Conservation (phyloP, 2,113 vertebrate genomes). For the Lepus americanus region DNA sequence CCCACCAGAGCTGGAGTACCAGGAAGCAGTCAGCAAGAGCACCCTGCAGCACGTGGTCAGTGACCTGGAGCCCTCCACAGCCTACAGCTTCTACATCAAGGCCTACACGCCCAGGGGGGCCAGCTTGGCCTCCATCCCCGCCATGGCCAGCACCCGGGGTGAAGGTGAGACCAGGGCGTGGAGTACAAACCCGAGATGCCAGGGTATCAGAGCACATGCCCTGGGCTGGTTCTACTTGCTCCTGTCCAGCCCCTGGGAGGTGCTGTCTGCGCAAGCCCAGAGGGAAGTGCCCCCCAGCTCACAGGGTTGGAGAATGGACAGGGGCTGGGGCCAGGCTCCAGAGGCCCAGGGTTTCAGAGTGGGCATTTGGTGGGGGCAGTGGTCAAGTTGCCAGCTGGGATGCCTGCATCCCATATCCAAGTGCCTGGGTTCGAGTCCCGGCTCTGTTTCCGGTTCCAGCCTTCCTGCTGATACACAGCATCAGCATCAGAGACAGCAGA, state of each 20-base stretch:
- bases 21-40: constrained; percentile 97
- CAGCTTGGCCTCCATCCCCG: constrained; percentile 93
- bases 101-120: constrained; percentile 97
- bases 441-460: too few species aligned
- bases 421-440: too few species aligned
- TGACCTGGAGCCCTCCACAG: constrained; percentile 96
- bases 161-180: constrained; percentile 91
- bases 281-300: too few species aligned
- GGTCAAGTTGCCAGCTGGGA: too few species aligned
- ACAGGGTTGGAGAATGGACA: too few species aligned
- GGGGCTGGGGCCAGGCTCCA: not conserved
- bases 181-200: accelerated
- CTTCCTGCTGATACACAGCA: too few species aligned
- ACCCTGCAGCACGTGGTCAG: constrained; percentile 96
- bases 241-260: not conserved
- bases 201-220: accelerated
- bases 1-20: constrained; percentile 95
- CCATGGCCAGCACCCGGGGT: constrained; percentile 93
- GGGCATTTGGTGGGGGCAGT: too few species aligned
- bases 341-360: not conserved
- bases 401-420: too few species aligned
- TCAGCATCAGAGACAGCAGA: too few species aligned
- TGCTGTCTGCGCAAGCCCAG: not conserved
- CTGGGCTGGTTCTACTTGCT: not conserved
- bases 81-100: constrained; percentile 98